Conservation (phyloP, 1,140 invertebrate species). For the Grapholita molesta region DNA sequence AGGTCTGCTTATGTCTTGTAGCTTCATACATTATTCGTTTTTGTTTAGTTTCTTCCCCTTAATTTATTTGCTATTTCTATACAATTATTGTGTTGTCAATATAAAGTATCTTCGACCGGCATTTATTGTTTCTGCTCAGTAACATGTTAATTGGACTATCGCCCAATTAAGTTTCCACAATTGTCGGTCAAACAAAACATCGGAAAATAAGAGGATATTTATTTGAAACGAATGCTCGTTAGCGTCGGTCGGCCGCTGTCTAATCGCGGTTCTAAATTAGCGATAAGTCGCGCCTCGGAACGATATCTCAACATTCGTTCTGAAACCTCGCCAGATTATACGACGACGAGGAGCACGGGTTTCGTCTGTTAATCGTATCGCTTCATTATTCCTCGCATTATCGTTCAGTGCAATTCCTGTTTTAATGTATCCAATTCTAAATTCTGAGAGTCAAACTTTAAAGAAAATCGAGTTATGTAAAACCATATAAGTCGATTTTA, state of each 20-base stretch:
- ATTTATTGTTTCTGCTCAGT: background rate
- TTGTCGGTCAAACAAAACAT: conserved; percentile 66
- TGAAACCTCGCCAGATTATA: conserved; percentile 65
- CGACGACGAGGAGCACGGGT: conserved; percentile 56
- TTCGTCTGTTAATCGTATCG: conserved; percentile 58
- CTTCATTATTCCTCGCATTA: conserved; percentile 22
- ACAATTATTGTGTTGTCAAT: background rate
- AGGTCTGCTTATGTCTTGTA: no score
- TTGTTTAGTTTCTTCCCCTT: background rate
- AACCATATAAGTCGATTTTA: no score
- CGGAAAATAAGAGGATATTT: conserved; percentile 70
- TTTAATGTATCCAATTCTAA: background rate
- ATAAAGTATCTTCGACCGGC: background rate
- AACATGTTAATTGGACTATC: background rate
- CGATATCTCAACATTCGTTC: conserved; percentile 71
- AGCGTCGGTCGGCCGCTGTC: conserved; percentile 64
- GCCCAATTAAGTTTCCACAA: conserved; percentile 67
- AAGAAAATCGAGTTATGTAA: no score
- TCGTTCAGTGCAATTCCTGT: background rate
- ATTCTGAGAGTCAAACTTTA: background rate
- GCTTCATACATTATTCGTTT: no score
- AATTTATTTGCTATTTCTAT: background rate
- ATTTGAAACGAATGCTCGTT: conserved; percentile 66
- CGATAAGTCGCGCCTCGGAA: conserved; percentile 64
- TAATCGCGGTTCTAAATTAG: conserved; percentile 75